Conservation (phyloP, 2,113 vertebrate genomes). For the Phainopepla nitens region DNA sequence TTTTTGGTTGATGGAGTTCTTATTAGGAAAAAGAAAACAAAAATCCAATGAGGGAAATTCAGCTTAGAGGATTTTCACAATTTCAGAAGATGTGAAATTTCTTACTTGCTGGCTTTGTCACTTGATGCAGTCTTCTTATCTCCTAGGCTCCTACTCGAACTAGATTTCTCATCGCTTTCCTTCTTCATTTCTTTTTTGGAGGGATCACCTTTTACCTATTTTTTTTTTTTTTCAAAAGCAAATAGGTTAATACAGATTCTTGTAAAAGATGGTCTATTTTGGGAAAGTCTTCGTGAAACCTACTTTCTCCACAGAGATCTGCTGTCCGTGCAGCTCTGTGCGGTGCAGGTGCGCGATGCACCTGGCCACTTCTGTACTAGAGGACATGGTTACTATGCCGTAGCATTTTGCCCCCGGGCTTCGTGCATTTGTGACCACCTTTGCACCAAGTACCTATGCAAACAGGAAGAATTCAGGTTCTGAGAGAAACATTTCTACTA, state of each 20-base stretch:
- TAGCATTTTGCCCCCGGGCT: slow-evolving; percentile 97
- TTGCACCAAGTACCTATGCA: slow-evolving; percentile 90
- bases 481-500: neutral
- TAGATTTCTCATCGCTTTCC: slow-evolving; percentile 86
- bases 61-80: neutral
- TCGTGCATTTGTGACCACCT: slow-evolving; percentile 95
- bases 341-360: slow-evolving; percentile 92
- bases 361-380: slow-evolving; percentile 87
- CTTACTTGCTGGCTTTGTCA: slow-evolving; percentile 82
- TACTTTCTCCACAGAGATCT: slow-evolving; percentile 96
- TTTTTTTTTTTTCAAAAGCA: slow-evolving; percentile 20
- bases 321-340: slow-evolving; percentile 93
- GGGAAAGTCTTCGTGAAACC: slow-evolving; percentile 10
- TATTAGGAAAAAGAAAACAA: slow-evolving; percentile 16
- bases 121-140: slow-evolving; percentile 84
- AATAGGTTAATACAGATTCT: neutral
- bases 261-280: neutral
- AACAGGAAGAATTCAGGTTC: neutral
- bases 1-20: slow-evolving; percentile 87
- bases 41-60: slow-evolving; percentile 2
- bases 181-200: slow-evolving; percentile 97
- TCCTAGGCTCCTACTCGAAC: slow-evolving; percentile 76
- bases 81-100: neutral
- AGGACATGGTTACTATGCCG: slow-evolving; percentile 95
- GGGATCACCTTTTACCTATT: slow-evolving; percentile 91